These are phyloP conservation scores for Aplidium turbinatum DNA, from an alignment of 23 tunicate species.

Conservation along the genomic window DNA sequence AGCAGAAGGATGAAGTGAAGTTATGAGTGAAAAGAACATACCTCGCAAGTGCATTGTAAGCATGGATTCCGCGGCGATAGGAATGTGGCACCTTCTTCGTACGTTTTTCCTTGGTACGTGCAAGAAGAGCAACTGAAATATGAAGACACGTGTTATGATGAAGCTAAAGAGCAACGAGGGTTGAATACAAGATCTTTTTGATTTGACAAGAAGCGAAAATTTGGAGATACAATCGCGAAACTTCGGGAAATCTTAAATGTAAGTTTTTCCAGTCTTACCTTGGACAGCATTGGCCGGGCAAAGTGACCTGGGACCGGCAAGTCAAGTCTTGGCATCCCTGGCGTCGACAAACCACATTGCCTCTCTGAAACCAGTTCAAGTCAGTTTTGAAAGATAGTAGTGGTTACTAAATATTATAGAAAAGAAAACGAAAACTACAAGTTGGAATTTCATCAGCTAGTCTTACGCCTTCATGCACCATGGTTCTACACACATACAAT, in stretches of 20 bases:
- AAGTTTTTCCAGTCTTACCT: no score
- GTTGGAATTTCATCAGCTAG: no score
- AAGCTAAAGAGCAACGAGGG: no score
- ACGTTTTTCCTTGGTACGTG: slow-evolving; percentile 41
- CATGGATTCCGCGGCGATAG: slow-evolving; percentile 61
- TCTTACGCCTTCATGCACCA: no score
- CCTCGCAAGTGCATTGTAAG: slow-evolving; percentile 70
- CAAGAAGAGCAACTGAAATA: slow-evolving; percentile 60
- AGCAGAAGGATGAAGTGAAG: no score
- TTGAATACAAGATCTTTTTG: no score
- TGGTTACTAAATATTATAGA: neutral
- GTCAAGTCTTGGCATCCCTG: slow-evolving; percentile 23
- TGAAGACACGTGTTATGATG: no score
- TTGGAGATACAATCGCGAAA: no score
- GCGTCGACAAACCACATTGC: slow-evolving; percentile 48
- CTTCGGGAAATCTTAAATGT: neutral
- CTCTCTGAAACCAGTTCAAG: slow-evolving; percentile 56
- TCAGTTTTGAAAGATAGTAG: neutral
- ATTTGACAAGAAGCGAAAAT: no score
- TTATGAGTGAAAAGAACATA: slow-evolving; percentile 10
- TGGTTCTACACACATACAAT: no score
- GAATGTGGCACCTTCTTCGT: slow-evolving; percentile 54
- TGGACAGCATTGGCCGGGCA: slow-evolving; percentile 64
- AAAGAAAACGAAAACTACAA: neutral
- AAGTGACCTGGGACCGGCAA: slow-evolving; percentile 32